Percentiles rank a stretch among this genome's conserved stretches.
These are phyloP conservation scores for Stramonita haemastoma DNA, from an alignment of 2,888 invertebrate genomes.

Conservation along the genomic window DNA sequence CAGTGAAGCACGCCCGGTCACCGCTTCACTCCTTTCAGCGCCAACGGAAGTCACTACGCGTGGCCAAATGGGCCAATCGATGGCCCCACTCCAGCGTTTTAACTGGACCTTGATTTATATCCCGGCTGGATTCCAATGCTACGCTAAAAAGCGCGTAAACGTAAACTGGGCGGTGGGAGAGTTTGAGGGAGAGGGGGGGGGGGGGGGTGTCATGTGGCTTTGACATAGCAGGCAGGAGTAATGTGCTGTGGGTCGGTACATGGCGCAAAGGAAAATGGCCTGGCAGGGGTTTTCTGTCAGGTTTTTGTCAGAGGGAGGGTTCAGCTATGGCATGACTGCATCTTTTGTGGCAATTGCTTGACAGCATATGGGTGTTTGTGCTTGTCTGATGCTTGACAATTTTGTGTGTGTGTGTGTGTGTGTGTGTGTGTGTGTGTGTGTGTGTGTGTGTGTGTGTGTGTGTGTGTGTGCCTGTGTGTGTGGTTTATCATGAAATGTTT, in stretches of 20 bases:
- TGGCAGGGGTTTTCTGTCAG: not conserved
- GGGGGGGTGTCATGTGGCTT: not conserved
- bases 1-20: not conserved
- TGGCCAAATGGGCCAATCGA: conserved; percentile 36
- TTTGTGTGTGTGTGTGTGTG: not conserved
- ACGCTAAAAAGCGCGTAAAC: not conserved
- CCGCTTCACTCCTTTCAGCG: conserved; percentile 33
- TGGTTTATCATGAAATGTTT: not conserved
- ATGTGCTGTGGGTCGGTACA: not conserved
- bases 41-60: conserved; percentile 39
- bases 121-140: not conserved
- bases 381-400: not conserved
- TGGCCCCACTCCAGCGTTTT: conserved; percentile 13
- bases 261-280: not conserved
- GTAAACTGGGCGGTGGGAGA: not conserved
- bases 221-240: not conserved
- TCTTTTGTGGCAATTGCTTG: too few relatives aligned
- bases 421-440: not conserved
- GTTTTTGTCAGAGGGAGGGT: too few relatives aligned
- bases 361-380: not conserved
- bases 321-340: too few relatives aligned
- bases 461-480: not conserved
- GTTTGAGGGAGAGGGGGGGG: not conserved
- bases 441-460: not conserved
- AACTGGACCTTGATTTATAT: not conserved